phyloP scores from a whole-genome alignment of 1,140 invertebrate genomes.

The Argopecten irradians region DNA sequence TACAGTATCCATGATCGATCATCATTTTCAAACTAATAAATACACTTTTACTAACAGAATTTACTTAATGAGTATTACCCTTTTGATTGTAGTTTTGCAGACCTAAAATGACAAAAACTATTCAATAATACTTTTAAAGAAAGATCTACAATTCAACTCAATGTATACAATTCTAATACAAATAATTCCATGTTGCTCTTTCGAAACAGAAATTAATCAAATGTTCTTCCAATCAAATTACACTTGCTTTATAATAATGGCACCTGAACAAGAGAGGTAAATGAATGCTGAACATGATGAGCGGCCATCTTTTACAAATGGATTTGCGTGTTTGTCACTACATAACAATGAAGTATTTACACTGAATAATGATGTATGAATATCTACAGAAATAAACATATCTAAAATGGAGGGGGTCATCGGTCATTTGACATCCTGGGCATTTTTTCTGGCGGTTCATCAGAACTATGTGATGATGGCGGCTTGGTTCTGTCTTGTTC shows the following conservation, averaged over 20 bases:
- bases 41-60: background rate
- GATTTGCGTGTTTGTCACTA: background rate
- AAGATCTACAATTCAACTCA: background rate
- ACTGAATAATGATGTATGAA: background rate
- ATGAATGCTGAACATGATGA: background rate
- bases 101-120: background rate
- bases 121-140: background rate
- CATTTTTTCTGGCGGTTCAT: conserved; percentile 8
- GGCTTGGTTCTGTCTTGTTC: background rate
- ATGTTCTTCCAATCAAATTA: no score
- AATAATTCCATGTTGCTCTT: no score
- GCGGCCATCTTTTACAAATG: background rate
- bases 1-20: background rate
- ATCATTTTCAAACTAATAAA: background rate
- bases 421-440: background rate
- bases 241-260: no score
- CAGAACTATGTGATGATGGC: background rate
- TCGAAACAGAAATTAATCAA: no score
- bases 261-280: background rate
- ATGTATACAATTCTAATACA: background rate
- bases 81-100: background rate
- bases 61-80: no score
- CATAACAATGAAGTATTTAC: background rate
- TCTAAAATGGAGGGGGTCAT: conserved; percentile 20
- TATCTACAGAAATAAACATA: background rate